Conservation (phyloP, 2,888 invertebrate genomes). For the Harpalus rufipes region DNA sequence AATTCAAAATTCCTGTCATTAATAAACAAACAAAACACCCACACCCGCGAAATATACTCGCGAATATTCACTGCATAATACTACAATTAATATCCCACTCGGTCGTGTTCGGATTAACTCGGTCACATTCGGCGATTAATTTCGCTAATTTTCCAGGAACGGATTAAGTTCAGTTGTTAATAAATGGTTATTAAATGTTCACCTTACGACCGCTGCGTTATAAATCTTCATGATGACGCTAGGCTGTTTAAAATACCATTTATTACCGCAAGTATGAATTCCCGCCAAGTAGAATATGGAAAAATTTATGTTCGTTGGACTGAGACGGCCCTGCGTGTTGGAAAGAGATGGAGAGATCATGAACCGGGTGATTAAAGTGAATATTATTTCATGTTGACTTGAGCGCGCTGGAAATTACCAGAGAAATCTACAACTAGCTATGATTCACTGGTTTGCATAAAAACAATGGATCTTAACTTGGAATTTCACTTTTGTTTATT, state of each 20-base stretch:
- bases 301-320: constrained; percentile 42
- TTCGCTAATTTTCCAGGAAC: constrained; percentile 57
- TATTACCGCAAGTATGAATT: constrained; percentile 49
- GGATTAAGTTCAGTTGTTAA: constrained; percentile 62
- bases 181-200: constrained; percentile 64
- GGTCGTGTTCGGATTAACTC: constrained; percentile 57
- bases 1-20: constrained; percentile 38
- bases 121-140: constrained; percentile 64
- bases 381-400: constrained; percentile 51
- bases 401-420: constrained; percentile 26
- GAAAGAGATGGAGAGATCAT: constrained; percentile 3
- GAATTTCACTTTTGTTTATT: background rate
- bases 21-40: constrained; percentile 48
- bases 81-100: constrained; percentile 54
- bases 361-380: constrained; percentile 50
- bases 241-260: constrained; percentile 54
- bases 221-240: constrained; percentile 54
- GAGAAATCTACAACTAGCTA: constrained; percentile 25
- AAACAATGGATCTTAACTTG: constrained; percentile 22
- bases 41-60: constrained; percentile 25
- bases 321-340: background rate
- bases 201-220: constrained; percentile 42
- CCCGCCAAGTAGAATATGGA: constrained; percentile 23
- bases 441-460: constrained; percentile 28
- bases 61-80: constrained; percentile 55